Evolutionary conservation across 2,888 invertebrate species (phyloP).

Genomic region (Parascotia fuliginaria): DNA sequence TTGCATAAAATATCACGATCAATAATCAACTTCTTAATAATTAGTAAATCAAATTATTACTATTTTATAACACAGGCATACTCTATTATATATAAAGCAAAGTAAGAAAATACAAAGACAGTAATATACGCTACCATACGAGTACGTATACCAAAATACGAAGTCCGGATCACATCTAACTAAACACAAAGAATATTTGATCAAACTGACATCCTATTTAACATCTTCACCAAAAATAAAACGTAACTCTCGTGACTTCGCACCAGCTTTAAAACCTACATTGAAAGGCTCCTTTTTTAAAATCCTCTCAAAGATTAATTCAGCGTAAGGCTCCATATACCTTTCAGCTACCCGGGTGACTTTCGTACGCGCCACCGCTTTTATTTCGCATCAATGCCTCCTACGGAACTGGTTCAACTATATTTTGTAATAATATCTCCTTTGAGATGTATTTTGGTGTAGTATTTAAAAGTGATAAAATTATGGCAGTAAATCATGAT

Average conservation of each 20-base stretch:
- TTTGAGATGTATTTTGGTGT: constrained; percentile 4
- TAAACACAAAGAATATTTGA: no score
- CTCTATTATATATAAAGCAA: no score
- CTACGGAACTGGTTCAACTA: constrained; percentile 29
- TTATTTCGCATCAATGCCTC: constrained; percentile 50
- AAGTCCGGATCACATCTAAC: no score
- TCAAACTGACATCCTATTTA: no score
- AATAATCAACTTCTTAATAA: no score
- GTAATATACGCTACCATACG: no score
- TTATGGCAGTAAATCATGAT: neutral
- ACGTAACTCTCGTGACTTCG: constrained; percentile 9
- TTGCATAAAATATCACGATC: no score
- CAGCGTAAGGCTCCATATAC: constrained; percentile 40
- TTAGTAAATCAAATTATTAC: no score
- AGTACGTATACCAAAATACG: no score
- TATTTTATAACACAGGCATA: no score
- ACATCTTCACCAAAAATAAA: neutral
- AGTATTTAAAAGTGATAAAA: constrained; percentile 5
- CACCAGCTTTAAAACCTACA: constrained; percentile 28
- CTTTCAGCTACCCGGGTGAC: constrained; percentile 45
- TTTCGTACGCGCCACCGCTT: constrained; percentile 44
- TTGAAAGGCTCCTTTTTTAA: constrained; percentile 36
- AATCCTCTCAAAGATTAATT: constrained; percentile 54
- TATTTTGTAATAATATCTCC: constrained; percentile 37
- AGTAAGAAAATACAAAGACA: no score